Base-by-base conservation (phyloP, 2,113 vertebrate species). In the Lichenostomus cassidix region DNA sequence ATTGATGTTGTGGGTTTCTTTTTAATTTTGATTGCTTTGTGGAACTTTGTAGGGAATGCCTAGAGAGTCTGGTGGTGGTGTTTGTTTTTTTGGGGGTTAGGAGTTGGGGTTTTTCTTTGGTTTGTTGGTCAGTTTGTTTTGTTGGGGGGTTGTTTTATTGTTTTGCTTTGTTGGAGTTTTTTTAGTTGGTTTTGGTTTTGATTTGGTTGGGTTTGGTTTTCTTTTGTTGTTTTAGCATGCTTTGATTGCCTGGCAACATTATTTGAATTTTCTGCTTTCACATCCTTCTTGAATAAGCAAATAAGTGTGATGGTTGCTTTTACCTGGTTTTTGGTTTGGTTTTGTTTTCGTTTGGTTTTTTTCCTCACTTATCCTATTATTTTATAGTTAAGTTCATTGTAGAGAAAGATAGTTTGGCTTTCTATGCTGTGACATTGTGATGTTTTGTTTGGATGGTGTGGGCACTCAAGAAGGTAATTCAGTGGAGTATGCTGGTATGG, bases 1-100 rank as follows among this genome's bases (percentile, higher is more conserved):
- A 35, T 44, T 37, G 5, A 21, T 56, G 33, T 9, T 60, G 8
- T 9, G 2, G 1, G 7, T 0, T 9, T 25, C n/a, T 27, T 23
- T 31, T 33, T 55, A 24, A 5, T 24, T 42, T 59, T 10, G 1
- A 22, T 67, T 74, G 4, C 1, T 84, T 78, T 70, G 18, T 63
- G 24, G 35, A 49, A 37, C 9, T 70, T 87, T 47, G 10, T 42
- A 65, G 20, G 63, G 15, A 84, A 65, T 33, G 5, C 5, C 35
- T 53, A 42, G 28, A 37, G 3, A 12, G 21, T 67, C 49, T 53
- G 27, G 20, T 55, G 6, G 21, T 35, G 9, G 4, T 21, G 29
- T 28, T 39, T 42, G 2, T 3, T 35, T 62, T 39, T 44, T 11
- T 12, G 12, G 24, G 15, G 16, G 25, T 3, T 2, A 12, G n/a